A percentile compares a stretch with the other conserved stretches of the same genome.
phyloP scores from a whole-genome alignment of 1,140 invertebrate genomes.

The Daktulosphaira vitifoliae region DNA sequence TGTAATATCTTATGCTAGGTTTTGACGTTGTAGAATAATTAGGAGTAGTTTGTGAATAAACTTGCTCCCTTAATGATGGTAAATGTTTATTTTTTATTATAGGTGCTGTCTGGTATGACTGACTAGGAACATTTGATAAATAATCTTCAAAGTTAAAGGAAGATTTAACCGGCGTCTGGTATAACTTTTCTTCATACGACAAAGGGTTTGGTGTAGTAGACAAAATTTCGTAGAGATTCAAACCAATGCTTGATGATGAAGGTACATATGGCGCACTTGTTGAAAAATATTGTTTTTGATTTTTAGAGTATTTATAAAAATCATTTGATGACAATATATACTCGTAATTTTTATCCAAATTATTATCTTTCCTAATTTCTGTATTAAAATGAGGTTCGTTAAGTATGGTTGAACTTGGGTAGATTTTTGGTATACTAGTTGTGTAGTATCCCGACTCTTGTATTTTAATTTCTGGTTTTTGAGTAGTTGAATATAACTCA shows the following conservation, averaged over 20 bases:
- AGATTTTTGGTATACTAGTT: neutral
- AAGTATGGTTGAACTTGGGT: neutral
- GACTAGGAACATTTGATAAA: neutral
- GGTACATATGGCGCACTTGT: neutral
- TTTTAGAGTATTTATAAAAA: neutral
- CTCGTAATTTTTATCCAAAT: no score
- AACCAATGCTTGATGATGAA: neutral
- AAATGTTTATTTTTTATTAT: neutral
- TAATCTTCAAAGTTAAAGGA: slow-evolving; percentile 17
- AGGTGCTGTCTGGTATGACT: slow-evolving; percentile 10
- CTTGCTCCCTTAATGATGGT: neutral
- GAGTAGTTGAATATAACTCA: neutral
- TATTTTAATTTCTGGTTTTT: neutral
- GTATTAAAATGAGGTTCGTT: no score
- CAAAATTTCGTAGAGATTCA: neutral
- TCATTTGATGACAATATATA: slow-evolving; percentile 1
- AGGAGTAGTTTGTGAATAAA: neutral
- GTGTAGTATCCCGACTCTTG: neutral
- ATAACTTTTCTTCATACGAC: neutral
- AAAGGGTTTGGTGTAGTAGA: neutral
- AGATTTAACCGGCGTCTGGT: neutral
- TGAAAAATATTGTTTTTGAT: slow-evolving; percentile 1
- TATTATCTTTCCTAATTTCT: no score
- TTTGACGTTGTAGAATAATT: neutral
- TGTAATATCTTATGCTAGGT: neutral